These are phyloP conservation scores for Eupithecia subumbrata DNA, from an alignment of 2,888 invertebrate genomes.

Conservation along the genomic window DNA sequence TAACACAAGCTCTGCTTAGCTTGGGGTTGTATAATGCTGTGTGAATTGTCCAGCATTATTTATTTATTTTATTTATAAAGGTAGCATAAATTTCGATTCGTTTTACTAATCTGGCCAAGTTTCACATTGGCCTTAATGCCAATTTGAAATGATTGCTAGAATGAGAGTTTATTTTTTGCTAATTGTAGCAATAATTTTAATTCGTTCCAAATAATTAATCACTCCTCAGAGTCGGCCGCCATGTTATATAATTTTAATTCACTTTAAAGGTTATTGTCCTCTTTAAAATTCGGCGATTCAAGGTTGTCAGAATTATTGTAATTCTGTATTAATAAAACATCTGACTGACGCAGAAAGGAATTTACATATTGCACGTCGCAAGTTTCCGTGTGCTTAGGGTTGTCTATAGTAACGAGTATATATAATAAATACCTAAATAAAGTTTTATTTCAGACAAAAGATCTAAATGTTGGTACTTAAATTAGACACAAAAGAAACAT, in stretches of 20 bases:
- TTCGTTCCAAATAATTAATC: constrained; percentile 6
- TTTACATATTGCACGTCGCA: constrained; percentile 33
- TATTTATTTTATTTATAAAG: not conserved
- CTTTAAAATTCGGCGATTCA: constrained; percentile 31
- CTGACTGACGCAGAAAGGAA: constrained; percentile 27
- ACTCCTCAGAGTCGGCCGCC: not conserved
- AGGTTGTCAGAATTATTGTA: constrained; percentile 39
- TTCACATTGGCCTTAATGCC: not conserved
- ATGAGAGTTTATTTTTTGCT: not conserved
- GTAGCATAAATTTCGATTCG: too few species aligned
- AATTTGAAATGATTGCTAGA: not conserved
- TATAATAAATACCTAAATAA: not conserved
- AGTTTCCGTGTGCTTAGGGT: constrained; percentile 19
- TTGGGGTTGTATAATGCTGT: not conserved
- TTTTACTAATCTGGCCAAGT: too few species aligned
- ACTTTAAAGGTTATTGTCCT: constrained; percentile 20
- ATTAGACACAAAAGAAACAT: too few species aligned
- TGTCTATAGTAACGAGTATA: constrained; percentile 5
- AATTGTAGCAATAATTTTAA: not conserved
- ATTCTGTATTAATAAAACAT: constrained; percentile 39
- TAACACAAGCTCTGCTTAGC: not conserved
- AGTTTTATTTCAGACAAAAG: too few species aligned
- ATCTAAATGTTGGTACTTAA: too few species aligned
- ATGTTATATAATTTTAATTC: constrained; percentile 15
- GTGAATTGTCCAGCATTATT: not conserved